Base-by-base conservation (phyloP, 2,888 invertebrate genomes). In the Amphipyra tragopoginis region DNA sequence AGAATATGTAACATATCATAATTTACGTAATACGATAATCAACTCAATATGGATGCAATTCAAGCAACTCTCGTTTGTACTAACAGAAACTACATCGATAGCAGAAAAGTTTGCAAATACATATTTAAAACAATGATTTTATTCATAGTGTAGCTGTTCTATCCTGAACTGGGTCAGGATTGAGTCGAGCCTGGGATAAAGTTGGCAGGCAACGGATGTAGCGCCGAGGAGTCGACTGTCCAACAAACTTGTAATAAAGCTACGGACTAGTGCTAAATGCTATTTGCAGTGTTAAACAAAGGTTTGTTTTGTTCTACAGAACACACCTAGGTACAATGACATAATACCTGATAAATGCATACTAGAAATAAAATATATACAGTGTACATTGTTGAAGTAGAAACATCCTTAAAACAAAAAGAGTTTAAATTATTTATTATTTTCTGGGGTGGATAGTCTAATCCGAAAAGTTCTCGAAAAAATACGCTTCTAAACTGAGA, bases 231-330 rank as follows among this genome's bases (percentile, higher is more conserved):
- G 69, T 75, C 70, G 72, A 62, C 71, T 75, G 72, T 75, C 82
- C 80, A 81, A 79, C 82, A 75, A 83, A 84, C 75, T 83, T 84
- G 79, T 75, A 75, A 80, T 77, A 77, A 77, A 77, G 65, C 72
- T 63, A 62, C 65, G 56, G 53, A 64, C 65, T 68, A 65, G 64
- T 65, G 73, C 65, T 78, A 74, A 82, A 81, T 70, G 75, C 55
- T 75, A 70, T 78, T 78, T 72, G 66, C 68, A 60, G 60, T 67
- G 66, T 69, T 66, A 39, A 59, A 71, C 75, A 74, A 72, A 73
- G 72, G 69, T 74, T 75, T 72, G 66, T 65, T 68, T 69, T 75
- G 64, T 67, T 58, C 43, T 11, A 29, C 42, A 42, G 40, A 57
- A 62, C 52, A 66, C 60, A 62, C 51, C 38, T 49, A 40, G 21